Base-by-base conservation (phyloP, 2,797 vertebrate species). In the Amniataba percoides region DNA sequence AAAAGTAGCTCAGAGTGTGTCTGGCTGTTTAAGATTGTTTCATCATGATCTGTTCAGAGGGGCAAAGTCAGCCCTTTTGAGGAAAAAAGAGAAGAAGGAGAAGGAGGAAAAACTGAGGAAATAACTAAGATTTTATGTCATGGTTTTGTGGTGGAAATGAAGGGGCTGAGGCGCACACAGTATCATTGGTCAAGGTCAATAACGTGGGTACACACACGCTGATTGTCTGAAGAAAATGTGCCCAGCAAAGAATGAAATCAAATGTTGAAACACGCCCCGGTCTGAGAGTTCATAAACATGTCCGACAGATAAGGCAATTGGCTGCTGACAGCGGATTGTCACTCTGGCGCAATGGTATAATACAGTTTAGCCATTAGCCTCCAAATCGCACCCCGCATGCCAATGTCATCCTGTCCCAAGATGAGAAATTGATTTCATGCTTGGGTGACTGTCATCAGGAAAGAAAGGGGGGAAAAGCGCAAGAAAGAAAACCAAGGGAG, bases 341-440 rank as follows among this genome's bases (percentile, higher is more conserved):
- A 60, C 52, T 78, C 69, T 43, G 34, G 62, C 63, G 39, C 34
- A 53, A 56, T 82, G 55, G 49, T 60, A 71, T 80, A 62, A 84
- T 88, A 89, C 80, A 76, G 71, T 80, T 88, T 79, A 88, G 74
- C 75, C 67, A 85, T 89, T 80, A 87, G 87, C 71, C 70, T 82
- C 83, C 73, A 81, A 76, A 87, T 85, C n/a, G 39, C 61, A 15
- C 36, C 74, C 75, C 7, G 39, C 81, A 84, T 86, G 84, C 85
- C 85, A 90, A 89, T 89, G 87, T 89, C 87, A 92, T 86, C 74
- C 74, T 62, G 80, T 88, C 85, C 87, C 72, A 75, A 80, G 79
- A 90, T 85, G 86, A 87, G 81, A 88, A 89, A 88, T 84, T 81
- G 89, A 94, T 93, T 93, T 91, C 88, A 91, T 79, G 92, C 84